phyloP scores from a whole-genome alignment of 2,888 invertebrate species.

The Trilocha varians region DNA sequence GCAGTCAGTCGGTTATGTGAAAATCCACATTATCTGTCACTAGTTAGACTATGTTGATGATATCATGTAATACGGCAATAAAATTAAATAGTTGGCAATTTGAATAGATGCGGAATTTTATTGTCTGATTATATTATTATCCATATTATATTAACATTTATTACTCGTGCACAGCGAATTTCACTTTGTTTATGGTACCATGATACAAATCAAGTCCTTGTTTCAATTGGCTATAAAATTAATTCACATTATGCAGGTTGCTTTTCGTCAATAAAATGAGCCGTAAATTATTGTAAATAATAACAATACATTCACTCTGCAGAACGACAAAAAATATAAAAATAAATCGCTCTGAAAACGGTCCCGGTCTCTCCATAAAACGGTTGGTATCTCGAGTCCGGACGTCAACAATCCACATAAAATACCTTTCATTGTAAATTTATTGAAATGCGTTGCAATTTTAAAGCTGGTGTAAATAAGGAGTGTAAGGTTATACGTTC shows the following conservation, averaged over 20 bases:
- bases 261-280: not conserved
- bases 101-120: no score
- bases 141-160: no score
- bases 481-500: conserved; percentile 47
- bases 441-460: conserved; percentile 6
- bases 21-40: no score
- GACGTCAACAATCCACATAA: conserved; percentile 5
- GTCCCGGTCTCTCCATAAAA: not conserved
- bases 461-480: conserved; percentile 19
- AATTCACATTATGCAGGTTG: not conserved
- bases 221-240: not conserved
- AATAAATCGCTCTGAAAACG: not conserved
- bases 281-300: not conserved
- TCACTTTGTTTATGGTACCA: not conserved
- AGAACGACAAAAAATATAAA: not conserved
- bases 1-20: no score
- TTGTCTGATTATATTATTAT: no score
- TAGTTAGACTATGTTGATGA: no score
- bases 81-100: no score
- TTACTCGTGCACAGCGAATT: no score
- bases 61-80: no score
- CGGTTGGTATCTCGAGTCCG: conserved; percentile 2
- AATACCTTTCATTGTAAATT: conserved; percentile 4
- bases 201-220: not conserved
- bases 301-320: not conserved